A percentile compares a stretch with the other conserved stretches of the same genome.
Evolutionary conservation across 2,797 vertebrate genomes (phyloP).

Genomic region (Pangasius macronema): DNA sequence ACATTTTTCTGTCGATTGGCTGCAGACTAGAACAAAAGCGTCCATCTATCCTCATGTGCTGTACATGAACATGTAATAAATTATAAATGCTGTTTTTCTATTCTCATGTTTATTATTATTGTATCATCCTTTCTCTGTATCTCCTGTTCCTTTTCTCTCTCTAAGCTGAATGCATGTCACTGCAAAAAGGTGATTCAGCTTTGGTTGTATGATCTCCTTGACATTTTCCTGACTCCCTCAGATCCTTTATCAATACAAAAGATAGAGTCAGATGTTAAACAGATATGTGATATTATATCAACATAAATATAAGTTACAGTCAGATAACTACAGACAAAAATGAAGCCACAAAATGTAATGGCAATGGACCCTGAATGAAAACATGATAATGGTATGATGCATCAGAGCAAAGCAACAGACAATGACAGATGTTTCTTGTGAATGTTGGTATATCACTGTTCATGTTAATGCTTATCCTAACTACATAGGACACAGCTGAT

Average conservation of each 20-base stretch:
- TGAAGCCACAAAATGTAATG: not conserved
- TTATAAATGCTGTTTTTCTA: not conserved
- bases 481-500: not conserved
- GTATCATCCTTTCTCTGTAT: not conserved
- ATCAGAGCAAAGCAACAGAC: not conserved
- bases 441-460: not conserved
- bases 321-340: conserved; percentile 6
- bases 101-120: not conserved
- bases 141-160: not conserved
- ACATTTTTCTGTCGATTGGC: not conserved
- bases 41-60: no score
- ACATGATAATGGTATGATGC: not conserved
- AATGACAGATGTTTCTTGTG: not conserved
- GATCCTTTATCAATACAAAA: not conserved
- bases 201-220: not conserved
- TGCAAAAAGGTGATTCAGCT: not conserved
- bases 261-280: not conserved
- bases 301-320: not conserved
- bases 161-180: not conserved
- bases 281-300: conserved; percentile 1
- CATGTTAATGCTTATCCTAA: not conserved
- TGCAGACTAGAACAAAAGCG: not conserved
- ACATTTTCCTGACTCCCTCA: not conserved
- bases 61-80: not conserved
- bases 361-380: not conserved